These are phyloP conservation scores for Idaea dimidiata DNA, from an alignment of 2,888 invertebrate genomes.

Conservation along the genomic window DNA sequence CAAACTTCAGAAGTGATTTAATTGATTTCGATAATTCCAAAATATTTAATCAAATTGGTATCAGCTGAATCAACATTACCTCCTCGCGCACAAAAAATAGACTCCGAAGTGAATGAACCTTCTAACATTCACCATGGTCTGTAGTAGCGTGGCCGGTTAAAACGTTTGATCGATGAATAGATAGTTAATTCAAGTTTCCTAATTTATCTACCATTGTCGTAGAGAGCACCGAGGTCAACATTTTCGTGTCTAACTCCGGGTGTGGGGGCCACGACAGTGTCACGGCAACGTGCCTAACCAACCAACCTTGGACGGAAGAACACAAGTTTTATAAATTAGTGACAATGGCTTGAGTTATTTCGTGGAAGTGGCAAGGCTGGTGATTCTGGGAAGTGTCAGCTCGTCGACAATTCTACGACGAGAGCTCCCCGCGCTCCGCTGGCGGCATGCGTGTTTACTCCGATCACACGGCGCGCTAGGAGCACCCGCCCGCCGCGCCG, in stretches of 20 bases:
- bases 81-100: conserved; percentile 51
- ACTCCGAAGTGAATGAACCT: conserved; percentile 66
- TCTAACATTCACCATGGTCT: conserved; percentile 48
- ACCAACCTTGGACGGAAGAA: conserved; percentile 62
- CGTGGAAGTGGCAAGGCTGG: conserved; percentile 75
- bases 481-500: conserved; percentile 21
- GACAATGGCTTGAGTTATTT: conserved; percentile 76
- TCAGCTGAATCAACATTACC: conserved; percentile 20
- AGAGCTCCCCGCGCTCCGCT: conserved; percentile 25
- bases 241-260: conserved; percentile 40
- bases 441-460: conserved; percentile 12
- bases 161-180: conserved; percentile 55
- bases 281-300: conserved; percentile 21
- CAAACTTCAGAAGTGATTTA: neutral
- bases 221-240: conserved; percentile 50
- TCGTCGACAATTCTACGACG: conserved; percentile 30
- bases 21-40: conserved; percentile 1
- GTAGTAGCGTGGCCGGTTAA: conserved; percentile 39
- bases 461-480: neutral
- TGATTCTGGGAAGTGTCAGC: conserved; percentile 70
- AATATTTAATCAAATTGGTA: neutral
- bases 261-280: conserved; percentile 31
- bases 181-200: conserved; percentile 45
- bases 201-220: conserved; percentile 42
- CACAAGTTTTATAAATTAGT: conserved; percentile 76